Base-by-base conservation (phyloP, 2,888 invertebrate genomes). In the Papilio gigon region DNA sequence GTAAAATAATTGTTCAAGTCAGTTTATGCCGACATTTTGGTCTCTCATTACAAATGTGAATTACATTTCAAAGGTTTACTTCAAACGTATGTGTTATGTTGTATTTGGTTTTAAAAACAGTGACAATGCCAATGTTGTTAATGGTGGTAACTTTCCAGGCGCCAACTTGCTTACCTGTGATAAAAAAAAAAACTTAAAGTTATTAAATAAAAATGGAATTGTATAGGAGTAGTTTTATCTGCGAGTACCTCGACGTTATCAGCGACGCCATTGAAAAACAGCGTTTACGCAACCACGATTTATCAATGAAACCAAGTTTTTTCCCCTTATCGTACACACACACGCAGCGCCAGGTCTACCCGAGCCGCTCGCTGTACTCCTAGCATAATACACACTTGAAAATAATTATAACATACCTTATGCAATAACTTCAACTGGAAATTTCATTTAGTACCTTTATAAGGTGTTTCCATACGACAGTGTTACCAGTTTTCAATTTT, bases 261-360 rank as follows among this genome's bases (percentile, higher is more conserved):
- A 80, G 75, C 75, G 68, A 72, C 74, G 79, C 79, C 81, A 84
- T 84, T 86, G 82, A 84, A 86, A 82, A 87, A 85, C 84, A 87
- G 81, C 76, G 78, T 83, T 85, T 86, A 86, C 86, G 85, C 86
- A 86, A 86, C 79, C 80, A 80, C 67, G 72, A 78, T 85, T 85
- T 87, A 86, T 87, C 86, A 88, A 86, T 88, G 87, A 83, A 86
- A 82, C 83, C 81, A 78, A 82, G 81, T 84, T 84, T 83, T 80
- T 84, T 77, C 73, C 30, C 74, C 76, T 85, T 86, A 84, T 85
- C 85, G 77, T 73, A 65, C 74, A 70, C 73, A 71, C 70, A 72
- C 74, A 76, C 80, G 71, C 73, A 73, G 71, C 71, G 72, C 58
- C 47, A 47, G 64, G 67, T 71, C 62, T 59, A 65, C 67, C 68